Base-by-base conservation (phyloP, 2,113 vertebrate genomes). In the Halcyon malimbica region DNA sequence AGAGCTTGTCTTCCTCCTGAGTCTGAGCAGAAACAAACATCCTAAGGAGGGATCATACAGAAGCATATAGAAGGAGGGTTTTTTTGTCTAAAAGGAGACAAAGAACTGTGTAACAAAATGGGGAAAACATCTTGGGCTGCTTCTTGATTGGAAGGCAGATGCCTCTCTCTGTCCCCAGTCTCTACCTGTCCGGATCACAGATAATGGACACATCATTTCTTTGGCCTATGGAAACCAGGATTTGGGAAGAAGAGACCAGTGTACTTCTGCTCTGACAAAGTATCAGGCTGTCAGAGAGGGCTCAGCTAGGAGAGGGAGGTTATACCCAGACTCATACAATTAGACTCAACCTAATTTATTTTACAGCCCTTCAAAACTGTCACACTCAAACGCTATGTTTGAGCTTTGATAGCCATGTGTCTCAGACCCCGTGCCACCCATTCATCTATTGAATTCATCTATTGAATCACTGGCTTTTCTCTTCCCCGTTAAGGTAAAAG, bases 241-340 rank as follows among this genome's bases (percentile, higher is more conserved):
- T 70, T 64, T 84, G 24, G 33, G 39, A 46, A 83, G 31, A 57
- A 31, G 8, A 83, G 26, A 15, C 20, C 3, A 6, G 4, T 4
- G 3, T 42, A 13, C 29, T 48, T 48, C 46, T n/a, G 23, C 37
- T 75, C 20, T 16, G 12, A 7, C 29, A 29, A 33, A 26, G 16
- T 28, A 48, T 8, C 63, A 51, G 50, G 16, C 37, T 59, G 28
- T 46, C 39, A 63, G 59, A 2, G 0, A 29, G 37, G 26, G 29
- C 79, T 81, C n/a, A 42, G 18, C 51, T 13, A 28, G 8, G 4
- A 19, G 7, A n/a, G 39, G 11, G 26, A 4, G 2, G 0, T 18
- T 74, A 23, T 35, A 54, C 33, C 41, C 33, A 68, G n/a, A 7
- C 29, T 70, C 21, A 4, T 23, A 56, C 11, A 24, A 13, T 51